phyloP scores from a whole-genome alignment of 2,888 invertebrate genomes.

The Penaeus monodon region DNA sequence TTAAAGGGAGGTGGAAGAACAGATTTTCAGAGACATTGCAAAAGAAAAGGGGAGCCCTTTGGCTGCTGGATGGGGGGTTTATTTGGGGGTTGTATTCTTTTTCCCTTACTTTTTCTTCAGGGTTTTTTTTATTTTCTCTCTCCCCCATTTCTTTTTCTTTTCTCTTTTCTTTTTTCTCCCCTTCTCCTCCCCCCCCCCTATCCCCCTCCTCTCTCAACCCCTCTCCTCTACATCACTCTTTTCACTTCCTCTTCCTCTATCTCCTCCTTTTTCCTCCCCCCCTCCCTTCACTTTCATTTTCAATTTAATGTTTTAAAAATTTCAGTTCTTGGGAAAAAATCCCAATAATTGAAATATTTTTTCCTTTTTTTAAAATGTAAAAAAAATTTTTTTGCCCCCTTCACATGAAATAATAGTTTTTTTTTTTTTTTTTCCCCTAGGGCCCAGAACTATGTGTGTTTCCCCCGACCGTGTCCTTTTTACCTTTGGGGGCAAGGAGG shows the following conservation, averaged over 20 bases:
- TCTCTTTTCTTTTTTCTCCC: neutral
- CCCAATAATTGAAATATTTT: too few relatives aligned
- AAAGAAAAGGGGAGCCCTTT: constrained; percentile 70
- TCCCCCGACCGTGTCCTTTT: constrained; percentile 79
- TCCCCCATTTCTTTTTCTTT: too few relatives aligned
- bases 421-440: neutral
- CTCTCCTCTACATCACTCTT: too few relatives aligned
- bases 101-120: neutral
- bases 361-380: too few relatives aligned
- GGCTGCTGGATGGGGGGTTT: neutral
- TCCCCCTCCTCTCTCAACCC: neutral
- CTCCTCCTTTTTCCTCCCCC: neutral
- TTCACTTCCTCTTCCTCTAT: neutral
- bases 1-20: constrained; percentile 71
- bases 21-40: constrained; percentile 77
- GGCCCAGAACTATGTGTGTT: constrained; percentile 56
- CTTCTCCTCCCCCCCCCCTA: neutral
- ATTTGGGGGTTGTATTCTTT: neutral
- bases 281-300: too few relatives aligned
- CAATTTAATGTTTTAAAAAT: too few relatives aligned
- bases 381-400: too few relatives aligned
- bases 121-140: neutral
- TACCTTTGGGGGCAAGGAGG: constrained; percentile 80
- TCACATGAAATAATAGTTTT: too few relatives aligned
- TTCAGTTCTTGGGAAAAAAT: too few relatives aligned